Evolutionary conservation across 2,797 vertebrate species (phyloP), one percentile per base, ranked within the genome.

Genomic region (Artibeus jamaicensis): DNA sequence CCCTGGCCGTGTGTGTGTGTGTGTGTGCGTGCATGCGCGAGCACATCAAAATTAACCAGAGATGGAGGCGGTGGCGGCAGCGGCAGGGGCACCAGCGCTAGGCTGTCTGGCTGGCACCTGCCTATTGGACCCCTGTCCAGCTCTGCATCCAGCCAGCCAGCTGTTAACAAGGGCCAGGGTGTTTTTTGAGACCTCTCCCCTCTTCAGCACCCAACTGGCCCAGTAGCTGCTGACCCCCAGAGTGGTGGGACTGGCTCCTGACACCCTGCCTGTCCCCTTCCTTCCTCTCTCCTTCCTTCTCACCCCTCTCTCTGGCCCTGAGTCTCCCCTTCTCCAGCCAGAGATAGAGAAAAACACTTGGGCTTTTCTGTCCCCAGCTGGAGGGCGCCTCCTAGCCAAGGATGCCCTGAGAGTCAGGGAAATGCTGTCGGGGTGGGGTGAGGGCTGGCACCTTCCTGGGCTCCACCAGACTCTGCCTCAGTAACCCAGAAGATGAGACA

Each of bases 401-500:
- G 55, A 70, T 74, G 55, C 57, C 26, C 71, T 55, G 68, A 65
- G 46, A 86, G 94, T 73, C 67, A 86, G 90, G 95, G 89, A 93
- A 93, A 93, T 74, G 70, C 50, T 95, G 83, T 70, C 48, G 89
- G 85, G 50, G 65, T 89, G 67, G 92, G 59, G 76, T 81, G 68
- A 68, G 42, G 37, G 24, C 86, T 92, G 96, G 93, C 92, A 95
- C 71, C 59, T 85, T 78, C 68, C 86, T 81, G 59, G 86, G 86
- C 68, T 93, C 89, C 78, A 70, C 89, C 78, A 70, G 93, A 85
- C 85, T 97, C 86, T 90, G 81, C 77, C 91, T 73, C 91, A 91
- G 50, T 77, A 77, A 92, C 91, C 65, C 90, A 95, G 92, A 96
- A 81, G 85, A 85, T 77, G 42, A 89, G 82, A 92, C 96, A 95